These are phyloP conservation scores for Acromyrmex echinatior DNA, from an alignment of 1,140 invertebrate genomes.

Conservation along the genomic window DNA sequence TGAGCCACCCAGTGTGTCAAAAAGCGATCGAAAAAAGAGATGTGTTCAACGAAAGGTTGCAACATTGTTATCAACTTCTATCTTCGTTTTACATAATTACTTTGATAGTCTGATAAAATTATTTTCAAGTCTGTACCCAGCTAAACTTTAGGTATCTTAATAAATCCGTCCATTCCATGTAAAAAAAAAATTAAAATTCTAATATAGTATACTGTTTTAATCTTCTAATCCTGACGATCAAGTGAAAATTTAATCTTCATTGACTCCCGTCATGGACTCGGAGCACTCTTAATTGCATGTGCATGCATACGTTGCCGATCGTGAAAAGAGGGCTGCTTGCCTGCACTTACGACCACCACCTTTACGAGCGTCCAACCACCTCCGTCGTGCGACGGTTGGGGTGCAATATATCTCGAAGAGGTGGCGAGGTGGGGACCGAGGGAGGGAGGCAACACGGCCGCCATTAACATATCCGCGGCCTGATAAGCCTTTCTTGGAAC, in stretches of 20 bases:
- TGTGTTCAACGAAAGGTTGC: too few species aligned
- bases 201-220: not conserved
- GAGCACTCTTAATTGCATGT: conserved; percentile 83
- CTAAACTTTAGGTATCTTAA: too few species aligned
- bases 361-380: conserved; percentile 69
- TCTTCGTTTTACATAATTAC: too few species aligned
- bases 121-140: too few species aligned
- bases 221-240: not conserved
- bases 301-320: conserved; percentile 76
- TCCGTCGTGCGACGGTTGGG: conserved; percentile 68
- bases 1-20: too few species aligned
- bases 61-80: too few species aligned
- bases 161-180: too few species aligned
- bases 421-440: conserved; percentile 67
- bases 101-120: too few species aligned
- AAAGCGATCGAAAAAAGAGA: too few species aligned
- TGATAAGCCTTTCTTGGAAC: conserved; percentile 85
- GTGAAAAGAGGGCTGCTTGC: conserved; percentile 47
- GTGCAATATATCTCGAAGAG: conserved; percentile 83
- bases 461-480: conserved; percentile 86
- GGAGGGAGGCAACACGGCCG: conserved; percentile 80
- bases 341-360: conserved; percentile 62
- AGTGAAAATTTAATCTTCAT: not conserved
- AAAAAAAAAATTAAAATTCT: not conserved
- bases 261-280: conserved; percentile 54